phyloP scores from a whole-genome alignment of 2,113 vertebrate species.

The Catharus fuscescens region DNA sequence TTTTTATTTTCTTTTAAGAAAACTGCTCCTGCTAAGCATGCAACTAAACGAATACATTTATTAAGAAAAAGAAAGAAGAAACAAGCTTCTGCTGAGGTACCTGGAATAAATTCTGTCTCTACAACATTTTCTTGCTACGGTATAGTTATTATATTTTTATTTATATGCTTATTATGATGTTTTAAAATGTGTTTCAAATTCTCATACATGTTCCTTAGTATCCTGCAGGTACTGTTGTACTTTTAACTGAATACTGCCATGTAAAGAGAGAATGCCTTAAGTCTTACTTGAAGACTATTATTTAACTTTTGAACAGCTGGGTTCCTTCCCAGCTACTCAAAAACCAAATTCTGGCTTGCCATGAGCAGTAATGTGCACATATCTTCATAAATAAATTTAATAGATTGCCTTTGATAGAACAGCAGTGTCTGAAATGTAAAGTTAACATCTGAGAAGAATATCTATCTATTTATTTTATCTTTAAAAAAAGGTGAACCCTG shows the following conservation, averaged over 20 bases:
- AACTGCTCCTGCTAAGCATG: neutral
- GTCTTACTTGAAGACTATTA: neutral
- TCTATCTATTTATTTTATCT: neutral
- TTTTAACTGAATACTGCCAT: neutral
- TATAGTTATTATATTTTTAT: neutral
- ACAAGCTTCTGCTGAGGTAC: neutral
- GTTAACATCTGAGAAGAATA: neutral
- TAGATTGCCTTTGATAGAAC: neutral
- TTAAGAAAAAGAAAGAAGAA: neutral
- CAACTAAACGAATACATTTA: neutral
- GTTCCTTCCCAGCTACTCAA: neutral
- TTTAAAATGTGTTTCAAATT: neutral
- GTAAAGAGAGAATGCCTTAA: neutral
- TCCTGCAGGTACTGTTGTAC: neutral
- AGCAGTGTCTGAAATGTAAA: neutral
- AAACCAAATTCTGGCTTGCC: neutral
- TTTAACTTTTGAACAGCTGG: neutral
- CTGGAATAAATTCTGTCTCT: neutral
- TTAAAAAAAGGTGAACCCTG: neutral
- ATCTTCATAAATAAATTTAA: neutral
- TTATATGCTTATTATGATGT: neutral
- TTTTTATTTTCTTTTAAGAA: neutral
- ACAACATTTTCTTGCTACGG: neutral
- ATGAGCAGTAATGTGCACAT: neutral
- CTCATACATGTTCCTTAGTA: neutral